phyloP scores from a whole-genome alignment of 2,113 vertebrate species.

The Tor tambroides region DNA sequence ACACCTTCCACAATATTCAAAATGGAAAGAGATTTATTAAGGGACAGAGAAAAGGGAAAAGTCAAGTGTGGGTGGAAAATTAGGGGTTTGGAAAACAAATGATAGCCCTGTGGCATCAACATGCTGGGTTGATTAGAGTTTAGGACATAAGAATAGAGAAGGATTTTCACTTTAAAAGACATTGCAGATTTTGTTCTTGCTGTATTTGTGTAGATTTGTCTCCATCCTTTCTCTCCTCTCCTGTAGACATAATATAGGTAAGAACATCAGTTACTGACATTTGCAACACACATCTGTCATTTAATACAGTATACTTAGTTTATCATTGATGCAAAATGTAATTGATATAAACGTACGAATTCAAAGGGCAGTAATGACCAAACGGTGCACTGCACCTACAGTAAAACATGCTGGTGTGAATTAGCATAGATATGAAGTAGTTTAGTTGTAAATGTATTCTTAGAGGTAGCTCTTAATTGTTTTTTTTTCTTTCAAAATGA shows the following conservation, averaged over 20 bases:
- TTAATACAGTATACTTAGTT: not conserved
- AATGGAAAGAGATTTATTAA: slow-evolving; percentile 16
- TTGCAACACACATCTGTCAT: not conserved
- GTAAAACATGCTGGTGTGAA: not conserved
- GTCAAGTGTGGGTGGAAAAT: slow-evolving; percentile 47
- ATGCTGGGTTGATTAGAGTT: slow-evolving; percentile 47
- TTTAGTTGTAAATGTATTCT: not conserved
- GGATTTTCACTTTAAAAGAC: slow-evolving; percentile 32
- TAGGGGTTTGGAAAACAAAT: slow-evolving; percentile 53
- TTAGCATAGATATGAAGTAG: slow-evolving; percentile 1
- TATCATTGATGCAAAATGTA: not conserved
- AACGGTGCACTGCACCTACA: not conserved
- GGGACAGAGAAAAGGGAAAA: slow-evolving; percentile 13
- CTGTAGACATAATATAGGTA: slow-evolving; percentile 1
- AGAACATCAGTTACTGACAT: not conserved
- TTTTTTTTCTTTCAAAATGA: not conserved
- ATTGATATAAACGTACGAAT: not conserved
- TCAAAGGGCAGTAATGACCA: slow-evolving; percentile 9
- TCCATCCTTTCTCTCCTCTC: slow-evolving; percentile 15
- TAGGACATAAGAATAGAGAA: slow-evolving; percentile 27
- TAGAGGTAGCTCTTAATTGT: not conserved
- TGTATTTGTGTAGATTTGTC: slow-evolving; percentile 17
- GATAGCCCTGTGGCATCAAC: slow-evolving; percentile 43
- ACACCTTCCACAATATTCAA: not conserved
- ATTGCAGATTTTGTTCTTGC: not conserved